A percentile compares a stretch with the other conserved stretches of the same genome.
Evolutionary conservation across 2,113 vertebrate species (phyloP).

Genomic region (Hydrochoerus hydrochaeris): DNA sequence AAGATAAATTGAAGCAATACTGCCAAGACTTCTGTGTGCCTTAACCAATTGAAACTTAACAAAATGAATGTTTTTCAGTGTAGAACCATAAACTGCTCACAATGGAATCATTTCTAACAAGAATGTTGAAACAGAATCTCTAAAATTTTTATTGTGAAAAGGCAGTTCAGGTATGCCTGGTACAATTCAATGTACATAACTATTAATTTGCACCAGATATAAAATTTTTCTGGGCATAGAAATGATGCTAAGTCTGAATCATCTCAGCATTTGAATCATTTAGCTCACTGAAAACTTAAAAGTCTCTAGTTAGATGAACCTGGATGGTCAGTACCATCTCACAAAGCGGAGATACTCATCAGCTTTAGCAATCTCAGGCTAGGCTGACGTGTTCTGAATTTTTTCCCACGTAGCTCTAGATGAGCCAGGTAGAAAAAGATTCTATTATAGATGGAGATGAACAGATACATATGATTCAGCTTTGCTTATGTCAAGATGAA

Average conservation of each 20-base stretch:
- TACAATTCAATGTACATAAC: neutral
- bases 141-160: neutral
- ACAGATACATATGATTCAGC: neutral
- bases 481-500: neutral
- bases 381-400: neutral
- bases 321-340: neutral
- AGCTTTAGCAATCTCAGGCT: neutral
- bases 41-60: neutral
- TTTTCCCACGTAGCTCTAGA: neutral
- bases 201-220: neutral
- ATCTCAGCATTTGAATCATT: neutral
- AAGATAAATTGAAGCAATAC: neutral
- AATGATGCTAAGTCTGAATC: neutral
- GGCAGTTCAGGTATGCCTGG: neutral
- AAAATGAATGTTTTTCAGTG: neutral
- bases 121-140: neutral
- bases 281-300: neutral
- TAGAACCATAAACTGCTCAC: neutral
- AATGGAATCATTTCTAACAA: neutral
- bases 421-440: neutral
- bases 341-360: neutral
- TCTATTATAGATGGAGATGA: neutral
- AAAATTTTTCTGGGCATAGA: neutral
- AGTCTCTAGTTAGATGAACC: neutral
- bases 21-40: neutral